Base-by-base conservation (phyloP, 1,140 invertebrate species). In the Heliconius melpomene region DNA sequence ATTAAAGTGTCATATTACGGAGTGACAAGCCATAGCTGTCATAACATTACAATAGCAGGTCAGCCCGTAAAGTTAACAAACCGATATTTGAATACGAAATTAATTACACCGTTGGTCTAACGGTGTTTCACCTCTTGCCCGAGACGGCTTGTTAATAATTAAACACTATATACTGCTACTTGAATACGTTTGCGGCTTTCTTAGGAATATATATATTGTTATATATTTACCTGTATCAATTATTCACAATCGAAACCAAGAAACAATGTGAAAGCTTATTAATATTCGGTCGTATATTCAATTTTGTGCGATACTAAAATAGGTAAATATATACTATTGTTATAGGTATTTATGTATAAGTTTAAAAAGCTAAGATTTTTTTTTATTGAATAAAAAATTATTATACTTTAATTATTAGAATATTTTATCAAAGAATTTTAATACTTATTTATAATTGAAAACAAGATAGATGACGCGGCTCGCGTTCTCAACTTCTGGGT, bases 51-150 rank as follows among this genome's bases (percentile, higher is more conserved):
- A 80, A 50, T 77, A 26, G 54, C 79, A 80, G 50, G 70, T 77
- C 54, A 77, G 75, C 72, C 36, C 79, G 75, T 46, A 80, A 50
- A 77, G 60, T 66, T 29, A 66, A 75, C 57, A 29, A 80, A 54
- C 74, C 60, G 74, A 77, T 80, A 77, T 80, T 80, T 80, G 79
- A 77, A 72, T 74, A 80, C 50, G 75, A 80, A 80, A 80, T 80
- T 80, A 80, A 80, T 80, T 74, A 60, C 72, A 77, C 71, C 54
- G 71, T 18, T 29, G 74, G 74, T 71, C 74, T 40, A 72, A 52
- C 75, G 23, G 70, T 74, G 50, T 66, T 71, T 23, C 57, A 18
- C 36, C 13, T 73, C 70, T 50, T 50, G 50, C 60, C 13, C 57
- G 40, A n/a, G n/a, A n/a, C 16, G 26, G n/a, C 29, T 54, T 71